These are phyloP conservation scores for Sinelater perroti DNA, from an alignment of 2,888 invertebrate genomes.

Conservation along the genomic window DNA sequence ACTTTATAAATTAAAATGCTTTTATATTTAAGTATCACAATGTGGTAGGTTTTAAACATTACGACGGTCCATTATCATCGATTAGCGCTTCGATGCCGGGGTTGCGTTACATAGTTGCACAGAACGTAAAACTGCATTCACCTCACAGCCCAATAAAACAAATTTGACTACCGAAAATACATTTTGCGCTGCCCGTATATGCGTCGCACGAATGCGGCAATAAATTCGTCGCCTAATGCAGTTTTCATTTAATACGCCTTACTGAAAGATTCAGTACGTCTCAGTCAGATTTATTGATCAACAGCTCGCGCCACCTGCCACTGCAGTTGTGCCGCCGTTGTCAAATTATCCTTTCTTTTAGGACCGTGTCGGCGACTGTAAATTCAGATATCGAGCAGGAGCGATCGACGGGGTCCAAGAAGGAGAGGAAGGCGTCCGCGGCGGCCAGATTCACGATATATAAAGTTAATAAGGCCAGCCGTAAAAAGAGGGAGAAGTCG, in stretches of 20 bases:
- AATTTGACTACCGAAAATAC: neutral
- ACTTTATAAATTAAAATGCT: no score
- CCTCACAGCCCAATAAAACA: neutral
- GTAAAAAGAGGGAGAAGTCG: conserved; percentile 93
- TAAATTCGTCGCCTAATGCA: neutral
- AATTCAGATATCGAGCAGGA: conserved; percentile 51
- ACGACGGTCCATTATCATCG: no score
- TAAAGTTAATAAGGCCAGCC: conserved; percentile 92
- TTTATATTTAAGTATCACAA: no score
- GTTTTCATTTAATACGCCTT: neutral
- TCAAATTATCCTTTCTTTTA: conserved; percentile 45
- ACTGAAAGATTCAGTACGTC: no score
- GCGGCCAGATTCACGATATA: conserved; percentile 88
- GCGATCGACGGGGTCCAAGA: conserved; percentile 70
- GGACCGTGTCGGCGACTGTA: conserved; percentile 71
- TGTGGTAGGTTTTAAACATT: no score
- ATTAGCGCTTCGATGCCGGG: no score
- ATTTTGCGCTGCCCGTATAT: neutral
- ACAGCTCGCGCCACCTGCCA: no score
- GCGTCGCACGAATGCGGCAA: neutral
- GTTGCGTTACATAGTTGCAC: no score
- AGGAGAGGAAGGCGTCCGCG: conserved; percentile 75
- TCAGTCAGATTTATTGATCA: no score
- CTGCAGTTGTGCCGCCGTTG: neutral
- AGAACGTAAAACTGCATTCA: no score